Evolutionary conservation across 2,797 vertebrate species (phyloP).

Genomic region (Pangasius krempfi): DNA sequence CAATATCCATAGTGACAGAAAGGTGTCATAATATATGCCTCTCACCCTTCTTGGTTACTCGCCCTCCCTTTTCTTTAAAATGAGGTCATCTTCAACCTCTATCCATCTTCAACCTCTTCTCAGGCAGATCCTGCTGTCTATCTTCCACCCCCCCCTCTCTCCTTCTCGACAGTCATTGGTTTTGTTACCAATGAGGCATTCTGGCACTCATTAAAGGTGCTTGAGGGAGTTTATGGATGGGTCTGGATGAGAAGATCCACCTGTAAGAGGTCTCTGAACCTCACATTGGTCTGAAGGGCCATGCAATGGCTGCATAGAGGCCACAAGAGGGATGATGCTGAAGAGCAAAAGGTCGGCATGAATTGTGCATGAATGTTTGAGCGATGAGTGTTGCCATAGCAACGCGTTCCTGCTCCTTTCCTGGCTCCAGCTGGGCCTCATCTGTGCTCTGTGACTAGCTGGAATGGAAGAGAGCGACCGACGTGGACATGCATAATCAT

Average conservation of each 20-base stretch:
- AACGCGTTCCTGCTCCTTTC: slow-evolving; percentile 60
- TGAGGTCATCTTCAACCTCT: slow-evolving; percentile 50
- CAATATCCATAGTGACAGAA: slow-evolving; percentile 34
- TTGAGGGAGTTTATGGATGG: slow-evolving; percentile 50
- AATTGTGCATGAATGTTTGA: slow-evolving; percentile 79
- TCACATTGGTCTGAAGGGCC: slow-evolving; percentile 5
- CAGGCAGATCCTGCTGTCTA: slow-evolving; percentile 32
- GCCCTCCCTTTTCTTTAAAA: slow-evolving; percentile 31
- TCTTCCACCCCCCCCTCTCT: slow-evolving; percentile 8
- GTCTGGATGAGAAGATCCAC: slow-evolving; percentile 37
- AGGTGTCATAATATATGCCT: slow-evolving; percentile 11
- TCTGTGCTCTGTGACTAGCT: slow-evolving; percentile 56
- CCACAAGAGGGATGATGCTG: slow-evolving; percentile 32
- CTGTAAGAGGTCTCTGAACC: slow-evolving; percentile 37
- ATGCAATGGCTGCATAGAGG: slow-evolving; percentile 5
- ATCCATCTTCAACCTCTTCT: slow-evolving; percentile 37
- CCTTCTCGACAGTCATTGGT: slow-evolving; percentile 4
- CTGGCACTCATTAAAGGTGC: slow-evolving; percentile 57
- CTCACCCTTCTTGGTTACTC: slow-evolving; percentile 34
- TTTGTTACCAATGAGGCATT: slow-evolving; percentile 47
- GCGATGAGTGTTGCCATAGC: slow-evolving; percentile 74
- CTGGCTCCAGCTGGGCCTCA: slow-evolving; percentile 67
- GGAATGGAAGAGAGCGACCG: slow-evolving; percentile 42
- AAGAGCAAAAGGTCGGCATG: slow-evolving; percentile 75
- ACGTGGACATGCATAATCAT: slow-evolving; percentile 60